Conservation (phyloP, 1,140 invertebrate species). For the Condylostylus longicornis region DNA sequence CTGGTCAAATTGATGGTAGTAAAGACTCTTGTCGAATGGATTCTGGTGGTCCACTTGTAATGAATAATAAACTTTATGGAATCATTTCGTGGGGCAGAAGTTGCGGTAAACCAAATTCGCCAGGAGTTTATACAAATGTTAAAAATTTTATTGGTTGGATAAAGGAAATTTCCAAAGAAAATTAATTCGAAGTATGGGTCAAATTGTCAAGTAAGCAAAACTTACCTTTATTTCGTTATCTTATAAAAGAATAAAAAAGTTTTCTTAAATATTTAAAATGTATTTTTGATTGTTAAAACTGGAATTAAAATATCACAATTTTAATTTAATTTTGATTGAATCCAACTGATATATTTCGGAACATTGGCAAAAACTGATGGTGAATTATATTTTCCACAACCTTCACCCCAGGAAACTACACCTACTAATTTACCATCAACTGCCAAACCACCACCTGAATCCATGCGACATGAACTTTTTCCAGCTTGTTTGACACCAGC, state of each 20-base stretch:
- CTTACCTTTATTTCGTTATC: too few species aligned
- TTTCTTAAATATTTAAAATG: too few species aligned
- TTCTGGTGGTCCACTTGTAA: conserved; percentile 46
- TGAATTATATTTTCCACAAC: neutral
- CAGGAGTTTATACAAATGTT: conserved; percentile 47
- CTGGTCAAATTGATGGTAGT: conserved; percentile 29
- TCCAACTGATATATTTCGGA: neutral
- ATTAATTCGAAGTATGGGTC: too few species aligned
- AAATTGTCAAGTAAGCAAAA: too few species aligned
- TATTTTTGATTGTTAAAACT: too few species aligned
- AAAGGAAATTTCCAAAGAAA: too few species aligned
- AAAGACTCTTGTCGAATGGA: conserved; percentile 49
- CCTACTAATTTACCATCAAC: neutral
- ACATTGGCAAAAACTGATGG: neutral
- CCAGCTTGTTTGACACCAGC: neutral
- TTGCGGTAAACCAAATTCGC: conserved; percentile 38
- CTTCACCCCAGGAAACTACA: neutral
- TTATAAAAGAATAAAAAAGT: too few species aligned
- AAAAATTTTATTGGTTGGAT: conserved; percentile 25
- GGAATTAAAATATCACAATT: too few species aligned
- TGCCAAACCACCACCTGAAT: neutral
- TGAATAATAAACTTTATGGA: conserved; percentile 37
- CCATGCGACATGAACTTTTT: neutral
- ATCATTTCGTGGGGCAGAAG: conserved; percentile 57
- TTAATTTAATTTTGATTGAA: too few species aligned